phyloP scores from a whole-genome alignment of 2,113 vertebrate genomes.

The Orcinus orca region DNA sequence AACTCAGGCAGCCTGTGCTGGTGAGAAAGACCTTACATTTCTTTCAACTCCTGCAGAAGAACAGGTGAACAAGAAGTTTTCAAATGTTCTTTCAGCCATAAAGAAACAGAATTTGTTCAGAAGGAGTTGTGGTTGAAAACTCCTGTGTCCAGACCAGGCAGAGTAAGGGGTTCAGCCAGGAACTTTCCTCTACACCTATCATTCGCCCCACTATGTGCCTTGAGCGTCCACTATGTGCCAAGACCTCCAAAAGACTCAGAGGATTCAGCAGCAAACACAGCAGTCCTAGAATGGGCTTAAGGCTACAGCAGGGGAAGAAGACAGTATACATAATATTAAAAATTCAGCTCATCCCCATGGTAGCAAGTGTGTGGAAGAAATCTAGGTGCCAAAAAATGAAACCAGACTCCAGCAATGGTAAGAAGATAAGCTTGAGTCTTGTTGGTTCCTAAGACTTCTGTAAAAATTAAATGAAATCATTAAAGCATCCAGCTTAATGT shows the following conservation, averaged over 20 bases:
- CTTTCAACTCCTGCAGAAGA: not conserved
- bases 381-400: not conserved
- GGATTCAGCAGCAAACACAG: not conserved
- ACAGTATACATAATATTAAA: not conserved
- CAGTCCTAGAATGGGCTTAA: not conserved
- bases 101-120: not conserved
- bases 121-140: not conserved
- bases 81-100: not conserved
- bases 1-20: not conserved
- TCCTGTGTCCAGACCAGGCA: not conserved
- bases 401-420: not conserved
- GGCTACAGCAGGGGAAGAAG: not conserved
- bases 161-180: not conserved
- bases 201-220: not conserved
- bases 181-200: not conserved
- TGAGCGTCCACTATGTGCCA: not conserved
- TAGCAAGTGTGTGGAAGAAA: not conserved
- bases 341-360: not conserved
- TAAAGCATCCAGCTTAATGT: not conserved
- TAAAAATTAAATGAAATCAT: not conserved
- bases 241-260: not conserved
- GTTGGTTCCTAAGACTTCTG: not conserved
- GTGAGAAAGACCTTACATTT: not conserved
- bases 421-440: not conserved
- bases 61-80: not conserved